Conservation (phyloP, 2,113 vertebrate genomes). For the Scortum barcoo region DNA sequence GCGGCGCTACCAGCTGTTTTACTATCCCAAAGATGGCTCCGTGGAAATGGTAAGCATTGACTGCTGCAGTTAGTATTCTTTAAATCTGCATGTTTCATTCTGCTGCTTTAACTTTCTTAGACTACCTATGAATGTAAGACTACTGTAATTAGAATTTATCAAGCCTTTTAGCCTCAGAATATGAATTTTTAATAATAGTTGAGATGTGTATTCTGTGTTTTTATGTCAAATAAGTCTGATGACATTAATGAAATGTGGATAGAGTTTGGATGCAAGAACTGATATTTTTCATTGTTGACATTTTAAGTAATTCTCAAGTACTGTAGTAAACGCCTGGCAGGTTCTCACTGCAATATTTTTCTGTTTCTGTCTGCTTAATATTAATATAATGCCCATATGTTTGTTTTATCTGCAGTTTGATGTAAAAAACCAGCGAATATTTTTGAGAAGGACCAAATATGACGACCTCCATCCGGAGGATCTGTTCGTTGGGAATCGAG, state of each 20-base stretch:
- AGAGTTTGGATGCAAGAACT: not conserved
- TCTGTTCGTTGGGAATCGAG: constrained; percentile 93
- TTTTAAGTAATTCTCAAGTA: not conserved
- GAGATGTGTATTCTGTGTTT: not conserved
- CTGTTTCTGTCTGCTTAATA: not conserved
- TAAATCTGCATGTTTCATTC: no score
- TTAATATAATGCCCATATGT: not conserved
- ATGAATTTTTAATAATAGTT: not conserved
- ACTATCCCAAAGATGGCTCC: constrained; percentile 91
- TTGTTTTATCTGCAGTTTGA: constrained; percentile 87
- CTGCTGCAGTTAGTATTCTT: not conserved
- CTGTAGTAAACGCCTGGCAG: not conserved
- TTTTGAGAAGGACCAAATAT: constrained; percentile 90
- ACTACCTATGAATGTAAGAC: not conserved
- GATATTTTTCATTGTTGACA: not conserved
- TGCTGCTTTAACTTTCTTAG: not conserved
- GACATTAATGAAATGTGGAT: not conserved
- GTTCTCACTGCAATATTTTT: not conserved
- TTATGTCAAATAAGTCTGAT: not conserved
- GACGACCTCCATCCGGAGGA: constrained; percentile 89
- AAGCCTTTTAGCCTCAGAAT: not conserved
- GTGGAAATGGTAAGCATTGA: constrained; percentile 92
- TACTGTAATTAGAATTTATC: not conserved
- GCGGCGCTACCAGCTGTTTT: constrained; percentile 92
- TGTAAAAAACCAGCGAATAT: constrained; percentile 92